Percentiles rank a stretch among this genome's conserved stretches.
These are phyloP conservation scores for Umimayanthus chanpuru DNA, from an alignment of 92 coral and sea anemone species.

Conservation along the genomic window DNA sequence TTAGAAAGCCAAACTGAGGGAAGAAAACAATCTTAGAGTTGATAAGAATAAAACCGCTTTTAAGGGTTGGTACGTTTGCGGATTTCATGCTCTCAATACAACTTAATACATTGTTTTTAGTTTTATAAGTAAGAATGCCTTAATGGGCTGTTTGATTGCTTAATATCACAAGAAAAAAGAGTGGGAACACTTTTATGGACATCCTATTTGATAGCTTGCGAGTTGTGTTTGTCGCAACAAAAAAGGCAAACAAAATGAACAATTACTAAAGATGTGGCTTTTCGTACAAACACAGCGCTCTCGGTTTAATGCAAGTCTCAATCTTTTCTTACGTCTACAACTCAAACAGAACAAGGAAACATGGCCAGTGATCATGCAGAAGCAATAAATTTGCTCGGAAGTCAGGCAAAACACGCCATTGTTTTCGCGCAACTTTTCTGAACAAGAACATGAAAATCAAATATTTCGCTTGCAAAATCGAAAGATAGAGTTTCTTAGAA, in stretches of 20 bases:
- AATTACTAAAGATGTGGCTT: not conserved
- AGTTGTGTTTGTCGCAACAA: not conserved
- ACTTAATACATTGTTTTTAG: not conserved
- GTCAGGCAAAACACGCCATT: no score
- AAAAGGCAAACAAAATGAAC: not conserved
- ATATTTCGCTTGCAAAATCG: not conserved
- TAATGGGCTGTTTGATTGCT: not conserved
- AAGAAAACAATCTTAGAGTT: not conserved
- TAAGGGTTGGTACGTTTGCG: no score
- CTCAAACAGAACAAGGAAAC: no score
- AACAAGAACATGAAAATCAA: not conserved
- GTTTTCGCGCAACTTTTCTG: no score
- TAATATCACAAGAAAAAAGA: not conserved
- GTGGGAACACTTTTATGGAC: not conserved
- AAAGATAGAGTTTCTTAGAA: not conserved
- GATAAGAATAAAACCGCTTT: no score
- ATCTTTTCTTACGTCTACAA: not conserved
- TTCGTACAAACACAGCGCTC: not conserved
- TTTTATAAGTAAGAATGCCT: no score
- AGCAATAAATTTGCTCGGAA: no score
- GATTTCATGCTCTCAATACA: not conserved
- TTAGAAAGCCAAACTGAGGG: not conserved
- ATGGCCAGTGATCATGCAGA: no score
- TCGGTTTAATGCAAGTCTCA: no score
- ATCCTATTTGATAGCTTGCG: not conserved